Conservation (phyloP, 2,888 invertebrate species). For the Cantharis flavilabris region DNA sequence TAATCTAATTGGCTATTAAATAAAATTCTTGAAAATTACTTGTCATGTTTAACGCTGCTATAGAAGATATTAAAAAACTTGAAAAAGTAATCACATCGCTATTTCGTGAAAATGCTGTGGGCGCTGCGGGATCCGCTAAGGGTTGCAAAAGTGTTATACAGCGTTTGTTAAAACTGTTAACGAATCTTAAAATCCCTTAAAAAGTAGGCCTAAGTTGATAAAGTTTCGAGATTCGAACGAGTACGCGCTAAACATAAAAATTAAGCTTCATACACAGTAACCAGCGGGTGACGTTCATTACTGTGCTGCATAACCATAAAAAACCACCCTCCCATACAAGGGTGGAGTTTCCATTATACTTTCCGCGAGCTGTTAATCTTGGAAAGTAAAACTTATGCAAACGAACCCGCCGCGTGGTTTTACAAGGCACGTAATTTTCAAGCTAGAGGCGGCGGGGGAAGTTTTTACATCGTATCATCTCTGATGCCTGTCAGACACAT, state of each 20-base stretch:
- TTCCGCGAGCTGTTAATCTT: conserved; percentile 56
- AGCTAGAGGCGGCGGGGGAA: conserved; percentile 34
- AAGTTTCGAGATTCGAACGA: conserved; percentile 49
- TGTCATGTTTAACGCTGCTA: conserved; percentile 50
- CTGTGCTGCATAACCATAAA: conserved; percentile 53
- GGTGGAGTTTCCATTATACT: conserved; percentile 53
- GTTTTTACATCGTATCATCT: conserved; percentile 48
- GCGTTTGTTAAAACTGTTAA: conserved; percentile 57
- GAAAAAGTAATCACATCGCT: conserved; percentile 50
- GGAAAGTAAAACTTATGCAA: conserved; percentile 58
- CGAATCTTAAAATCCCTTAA: conserved; percentile 56
- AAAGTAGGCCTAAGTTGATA: conserved; percentile 54
- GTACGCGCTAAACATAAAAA: conserved; percentile 51
- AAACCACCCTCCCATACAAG: conserved; percentile 39
- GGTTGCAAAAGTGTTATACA: conserved; percentile 44
- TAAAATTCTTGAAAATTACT: conserved; percentile 50
- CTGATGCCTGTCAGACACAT: conserved; percentile 48
- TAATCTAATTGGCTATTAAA: conserved; percentile 45
- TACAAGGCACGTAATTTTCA: conserved; percentile 56
- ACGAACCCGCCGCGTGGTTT: conserved; percentile 56
- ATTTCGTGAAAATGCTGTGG: conserved; percentile 35
- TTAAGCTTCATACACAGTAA: conserved; percentile 51
- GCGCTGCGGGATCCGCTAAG: conserved; percentile 36
- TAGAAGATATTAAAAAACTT: conserved; percentile 55
- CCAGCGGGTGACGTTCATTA: conserved; percentile 50